Evolutionary conservation across 2,797 vertebrate species (phyloP).

Genomic region (Myiotriccus ornatus): DNA sequence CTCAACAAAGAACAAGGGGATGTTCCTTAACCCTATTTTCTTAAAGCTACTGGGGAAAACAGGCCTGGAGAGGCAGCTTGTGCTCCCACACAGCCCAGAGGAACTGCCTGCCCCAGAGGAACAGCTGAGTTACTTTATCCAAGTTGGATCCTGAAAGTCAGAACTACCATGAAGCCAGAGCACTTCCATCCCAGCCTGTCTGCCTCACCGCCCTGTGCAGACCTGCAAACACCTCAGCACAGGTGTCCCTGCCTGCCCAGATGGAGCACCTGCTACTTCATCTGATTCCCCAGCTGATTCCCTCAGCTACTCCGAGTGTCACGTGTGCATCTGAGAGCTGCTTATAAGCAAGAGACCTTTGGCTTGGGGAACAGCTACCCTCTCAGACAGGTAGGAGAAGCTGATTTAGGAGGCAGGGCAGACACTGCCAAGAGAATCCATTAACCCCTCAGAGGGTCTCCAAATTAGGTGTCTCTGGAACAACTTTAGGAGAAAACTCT

Average conservation of each 20-base stretch:
- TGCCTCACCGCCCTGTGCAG: rapidly evolving
- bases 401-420: neutral
- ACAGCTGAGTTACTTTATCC: neutral
- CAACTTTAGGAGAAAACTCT: neutral
- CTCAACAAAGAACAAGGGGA: neutral
- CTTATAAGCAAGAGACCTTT: neutral
- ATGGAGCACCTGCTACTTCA: neutral
- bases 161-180: neutral
- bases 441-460: neutral
- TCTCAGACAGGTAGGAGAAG: neutral
- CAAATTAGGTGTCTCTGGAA: neutral
- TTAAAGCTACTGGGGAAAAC: neutral
- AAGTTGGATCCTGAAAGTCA: neutral
- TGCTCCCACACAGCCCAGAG: neutral
- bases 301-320: neutral
- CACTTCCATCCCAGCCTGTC: neutral
- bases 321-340: rapidly evolving
- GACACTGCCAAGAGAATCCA: neutral
- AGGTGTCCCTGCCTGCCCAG: neutral
- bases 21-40: neutral
- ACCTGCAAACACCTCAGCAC: neutral
- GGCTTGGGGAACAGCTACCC: neutral
- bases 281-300: neutral
- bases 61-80: neutral
- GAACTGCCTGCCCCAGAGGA: neutral